Evolutionary conservation across 1,140 invertebrate species (phyloP), one percentile per base, ranked within the genome.

Genomic region (Tetramorium simillimum): DNA sequence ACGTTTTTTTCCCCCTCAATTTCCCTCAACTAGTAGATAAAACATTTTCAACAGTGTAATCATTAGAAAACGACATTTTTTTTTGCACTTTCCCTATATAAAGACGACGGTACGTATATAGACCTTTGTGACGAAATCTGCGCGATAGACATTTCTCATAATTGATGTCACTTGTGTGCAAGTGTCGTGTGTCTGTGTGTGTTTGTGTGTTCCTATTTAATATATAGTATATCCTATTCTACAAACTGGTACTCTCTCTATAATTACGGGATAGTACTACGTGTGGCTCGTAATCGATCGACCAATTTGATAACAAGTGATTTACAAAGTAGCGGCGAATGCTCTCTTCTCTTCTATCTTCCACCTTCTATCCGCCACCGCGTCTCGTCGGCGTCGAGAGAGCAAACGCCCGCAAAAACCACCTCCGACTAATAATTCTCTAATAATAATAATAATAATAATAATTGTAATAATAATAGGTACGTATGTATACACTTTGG

Each of bases 271-370:
- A 62, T 84, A 84, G 75, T 84, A 33, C 82, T 85, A 85, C 60
- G 58, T 78, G 73, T 76, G 40, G 70, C 70, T 75, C 58, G 28
- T 63, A 77, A 77, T 85, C 65, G 40, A 84, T 75, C 82, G 72
- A 77, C 46, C 73, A 77, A 77, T 80, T 62, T 80, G 60, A 80
- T 85, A 85, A 85, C 82, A 85, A 77, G 82, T 77, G 46, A 63
- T 85, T 85, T 65, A 78, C 9, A 84, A 84, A 85, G 53, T 75
- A 63, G 82, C 72, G 82, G 24, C 53, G 56, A 62, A 62, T 85
- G 60, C 49, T 21, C 62, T 37, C 46, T 78, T 24, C 2, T 6
- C 18, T 3, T 18, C n/a, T 12, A 6, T 40, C 16, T 14, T 3
- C 10, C 28, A 33, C 3, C n/a, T n/a, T n/a, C n/a, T n/a, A n/a